Conservation (phyloP, 2,113 vertebrate genomes). For the Trachemys scripta region DNA sequence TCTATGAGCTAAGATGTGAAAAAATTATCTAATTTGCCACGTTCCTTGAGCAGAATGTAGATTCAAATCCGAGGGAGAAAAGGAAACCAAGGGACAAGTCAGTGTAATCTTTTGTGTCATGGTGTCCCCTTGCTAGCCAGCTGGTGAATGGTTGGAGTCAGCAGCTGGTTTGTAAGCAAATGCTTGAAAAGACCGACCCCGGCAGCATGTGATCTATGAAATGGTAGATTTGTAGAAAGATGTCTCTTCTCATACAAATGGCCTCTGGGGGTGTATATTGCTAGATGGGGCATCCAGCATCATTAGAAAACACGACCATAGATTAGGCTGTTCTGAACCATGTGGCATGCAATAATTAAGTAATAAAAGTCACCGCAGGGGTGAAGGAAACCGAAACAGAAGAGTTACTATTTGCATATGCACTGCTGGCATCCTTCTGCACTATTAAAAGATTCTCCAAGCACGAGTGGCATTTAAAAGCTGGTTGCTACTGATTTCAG, state of each 20-base stretch:
- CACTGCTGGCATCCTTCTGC: neutral
- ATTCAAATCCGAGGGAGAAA: neutral
- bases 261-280: constrained; percentile 75
- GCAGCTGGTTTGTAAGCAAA: constrained; percentile 53
- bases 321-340: constrained; percentile 85
- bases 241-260: constrained; percentile 55
- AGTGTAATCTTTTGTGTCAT: neutral
- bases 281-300: constrained; percentile 68
- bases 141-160: neutral
- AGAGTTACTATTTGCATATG: constrained; percentile 80
- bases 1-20: too few species aligned
- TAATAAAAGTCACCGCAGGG: constrained; percentile 94
- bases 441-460: constrained; percentile 17
- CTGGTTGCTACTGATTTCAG: neutral
- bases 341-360: constrained; percentile 95
- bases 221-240: constrained; percentile 61
- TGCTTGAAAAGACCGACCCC: constrained; percentile 42
- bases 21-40: neutral
- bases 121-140: neutral
- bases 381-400: constrained; percentile 74
- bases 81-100: constrained; percentile 21
- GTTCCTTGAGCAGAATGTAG: neutral
- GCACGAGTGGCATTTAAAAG: neutral
- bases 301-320: constrained; percentile 80
- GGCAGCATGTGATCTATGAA: constrained; percentile 51